These are phyloP conservation scores for Aplysina aerophoba DNA, from an alignment of 37 sponge, comb jelly and placozoan genomes.

Conservation along the genomic window DNA sequence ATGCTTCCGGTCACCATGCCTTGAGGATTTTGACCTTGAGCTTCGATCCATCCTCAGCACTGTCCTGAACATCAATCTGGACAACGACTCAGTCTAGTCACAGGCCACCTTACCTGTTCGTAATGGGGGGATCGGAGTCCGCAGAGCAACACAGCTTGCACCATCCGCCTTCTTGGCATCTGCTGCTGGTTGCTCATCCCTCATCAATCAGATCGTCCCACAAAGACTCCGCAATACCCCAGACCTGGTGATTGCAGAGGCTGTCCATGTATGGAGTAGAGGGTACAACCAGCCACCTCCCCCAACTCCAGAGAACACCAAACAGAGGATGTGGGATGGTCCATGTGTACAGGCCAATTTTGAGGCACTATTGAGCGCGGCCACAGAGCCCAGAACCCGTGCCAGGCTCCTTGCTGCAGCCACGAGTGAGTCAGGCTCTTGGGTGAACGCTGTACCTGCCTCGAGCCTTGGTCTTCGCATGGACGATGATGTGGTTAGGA, in stretches of 20 bases:
- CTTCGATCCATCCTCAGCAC: constrained; percentile 21
- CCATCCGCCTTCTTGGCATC: constrained; percentile 25
- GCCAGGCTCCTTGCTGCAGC: too few relatives aligned
- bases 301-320: neutral
- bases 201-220: constrained; percentile 10
- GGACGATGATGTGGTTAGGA: too few relatives aligned
- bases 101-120: constrained; percentile 15
- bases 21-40: constrained; percentile 25
- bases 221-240: neutral
- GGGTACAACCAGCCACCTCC: too few relatives aligned
- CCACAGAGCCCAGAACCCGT: too few relatives aligned
- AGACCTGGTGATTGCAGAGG: neutral
- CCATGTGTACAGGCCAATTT: too few relatives aligned
- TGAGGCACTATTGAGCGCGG: too few relatives aligned
- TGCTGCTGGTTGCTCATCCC: constrained; percentile 12
- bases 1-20: neutral
- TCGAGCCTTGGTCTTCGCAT: too few relatives aligned
- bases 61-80: neutral
- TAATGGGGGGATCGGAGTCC: constrained; percentile 8
- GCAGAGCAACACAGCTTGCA: constrained; percentile 14
- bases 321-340: constrained; percentile 20
- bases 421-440: too few relatives aligned
- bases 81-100: neutral
- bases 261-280: neutral
- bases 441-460: too few relatives aligned